Base-by-base conservation (phyloP, 2,888 invertebrate species). In the Diachrysia chrysitis region DNA sequence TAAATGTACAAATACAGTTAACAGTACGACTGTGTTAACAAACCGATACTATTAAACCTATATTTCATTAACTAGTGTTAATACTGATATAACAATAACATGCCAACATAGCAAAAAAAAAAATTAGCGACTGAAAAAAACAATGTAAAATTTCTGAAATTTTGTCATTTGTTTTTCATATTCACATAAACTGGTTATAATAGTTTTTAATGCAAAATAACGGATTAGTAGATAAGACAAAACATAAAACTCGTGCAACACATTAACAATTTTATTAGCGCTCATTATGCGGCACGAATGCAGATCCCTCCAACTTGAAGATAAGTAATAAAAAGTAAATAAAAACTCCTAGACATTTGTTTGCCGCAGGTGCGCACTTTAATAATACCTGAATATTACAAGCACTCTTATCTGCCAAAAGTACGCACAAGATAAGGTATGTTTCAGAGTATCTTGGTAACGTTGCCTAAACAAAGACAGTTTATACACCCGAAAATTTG, bases 341-440 rank as follows among this genome's bases (percentile, higher is more conserved):
- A 86, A 83, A 86, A 85, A 87, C 83, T 82, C 69, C 51, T 63
- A 63, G 69, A 83, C 68, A 74, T 84, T 86, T 79, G 78, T 79
- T 79, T 63, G 73, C 67, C 81, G 68, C 88, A 88, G 87, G 87
- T 89, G 88, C 66, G 77, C 74, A 66, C 73, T 80, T 81, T 81
- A 79, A 71, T 82, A 83, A 72, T 58, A 71, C 76, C 72, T 78
- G 78, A 80, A 83, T 84, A 80, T 79, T 79, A 82, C 74, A 80
- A 77, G 57, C 58, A 69, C 61, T 73, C 71, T 66, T 81, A 78
- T 76, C 82, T 63, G 62, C 46, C 63, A 69, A 75, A 78, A 69
- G 73, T 74, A 69, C 58, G 56, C 42, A 73, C 37, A 61, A 77
- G 84, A 85, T 81, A 85, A 74, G 73, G 58, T 65, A 76, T 70